Evolutionary conservation across 2,888 invertebrate species (phyloP).

Genomic region (Cyaniris semiargus): DNA sequence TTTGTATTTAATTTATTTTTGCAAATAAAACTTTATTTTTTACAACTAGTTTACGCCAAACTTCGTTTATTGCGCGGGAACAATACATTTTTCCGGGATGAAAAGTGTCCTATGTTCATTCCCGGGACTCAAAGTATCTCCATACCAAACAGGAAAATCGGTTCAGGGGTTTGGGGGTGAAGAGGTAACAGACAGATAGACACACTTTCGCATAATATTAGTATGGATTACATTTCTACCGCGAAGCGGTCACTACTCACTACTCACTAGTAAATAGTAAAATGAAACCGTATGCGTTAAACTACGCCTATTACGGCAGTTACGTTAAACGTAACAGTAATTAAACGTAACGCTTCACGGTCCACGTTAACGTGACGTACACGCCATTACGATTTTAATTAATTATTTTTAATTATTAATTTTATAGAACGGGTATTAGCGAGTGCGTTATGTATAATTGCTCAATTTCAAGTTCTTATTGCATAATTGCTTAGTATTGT

Average conservation of each 20-base stretch:
- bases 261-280: background rate
- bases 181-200: background rate
- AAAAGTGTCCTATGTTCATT: no score
- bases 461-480: conserved; percentile 20
- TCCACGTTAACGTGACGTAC: conserved; percentile 17
- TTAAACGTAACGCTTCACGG: conserved; percentile 28
- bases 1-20: no score
- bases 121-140: no score
- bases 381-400: conserved; percentile 25
- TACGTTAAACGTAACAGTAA: conserved; percentile 20
- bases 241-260: background rate
- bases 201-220: background rate
- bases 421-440: conserved; percentile 15
- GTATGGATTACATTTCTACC: background rate
- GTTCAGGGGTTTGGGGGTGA: no score
- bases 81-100: no score
- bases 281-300: background rate
- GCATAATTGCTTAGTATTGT: background rate
- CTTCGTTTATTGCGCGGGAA: no score
- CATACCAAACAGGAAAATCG: no score
- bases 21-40: no score
- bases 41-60: no score
- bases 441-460: conserved; percentile 11
- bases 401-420: conserved; percentile 15
- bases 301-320: conserved; percentile 12